A percentile compares a stretch with the other conserved stretches of the same genome.
Evolutionary conservation across 2,888 invertebrate genomes (phyloP).

Genomic region (Ariolimax columbianus): DNA sequence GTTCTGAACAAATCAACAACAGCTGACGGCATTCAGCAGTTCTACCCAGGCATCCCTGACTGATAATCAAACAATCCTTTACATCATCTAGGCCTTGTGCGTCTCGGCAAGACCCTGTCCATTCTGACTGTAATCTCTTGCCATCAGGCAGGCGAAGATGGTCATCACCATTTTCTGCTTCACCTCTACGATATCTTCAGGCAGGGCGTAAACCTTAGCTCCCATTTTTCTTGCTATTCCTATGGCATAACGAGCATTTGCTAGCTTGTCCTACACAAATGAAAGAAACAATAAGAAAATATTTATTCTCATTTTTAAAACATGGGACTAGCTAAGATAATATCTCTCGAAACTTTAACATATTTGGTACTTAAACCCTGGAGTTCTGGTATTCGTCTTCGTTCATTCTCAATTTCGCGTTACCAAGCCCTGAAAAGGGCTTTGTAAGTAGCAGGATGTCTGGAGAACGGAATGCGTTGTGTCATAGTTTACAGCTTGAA

Average conservation of each 20-base stretch:
- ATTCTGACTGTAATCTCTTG: conserved; percentile 83
- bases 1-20: conserved; percentile 18
- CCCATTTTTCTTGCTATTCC: conserved; percentile 98
- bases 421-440: too few species aligned
- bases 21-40: conserved; percentile 38
- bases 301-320: neutral
- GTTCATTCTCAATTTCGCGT: too few species aligned
- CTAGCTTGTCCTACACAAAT: conserved; percentile 88
- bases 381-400: too few species aligned
- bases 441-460: too few species aligned
- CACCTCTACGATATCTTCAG: conserved; percentile 98
- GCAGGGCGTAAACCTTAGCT: conserved; percentile 97
- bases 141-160: conserved; percentile 99
- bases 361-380: too few species aligned
- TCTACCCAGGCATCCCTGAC: neutral
- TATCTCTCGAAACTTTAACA: too few species aligned
- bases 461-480: too few species aligned
- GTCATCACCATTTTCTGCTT: conserved; percentile 99
- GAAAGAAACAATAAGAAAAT: conserved; percentile 26
- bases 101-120: conserved; percentile 49
- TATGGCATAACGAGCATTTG: conserved; percentile 99
- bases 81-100: conserved; percentile 14
- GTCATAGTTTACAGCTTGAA: too few species aligned
- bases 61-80: neutral
- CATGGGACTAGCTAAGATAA: too few species aligned